Percentiles rank a stretch among this genome's conserved stretches.
phyloP scores from a whole-genome alignment of 2,113 vertebrate genomes.

The Menidia beryllina region DNA sequence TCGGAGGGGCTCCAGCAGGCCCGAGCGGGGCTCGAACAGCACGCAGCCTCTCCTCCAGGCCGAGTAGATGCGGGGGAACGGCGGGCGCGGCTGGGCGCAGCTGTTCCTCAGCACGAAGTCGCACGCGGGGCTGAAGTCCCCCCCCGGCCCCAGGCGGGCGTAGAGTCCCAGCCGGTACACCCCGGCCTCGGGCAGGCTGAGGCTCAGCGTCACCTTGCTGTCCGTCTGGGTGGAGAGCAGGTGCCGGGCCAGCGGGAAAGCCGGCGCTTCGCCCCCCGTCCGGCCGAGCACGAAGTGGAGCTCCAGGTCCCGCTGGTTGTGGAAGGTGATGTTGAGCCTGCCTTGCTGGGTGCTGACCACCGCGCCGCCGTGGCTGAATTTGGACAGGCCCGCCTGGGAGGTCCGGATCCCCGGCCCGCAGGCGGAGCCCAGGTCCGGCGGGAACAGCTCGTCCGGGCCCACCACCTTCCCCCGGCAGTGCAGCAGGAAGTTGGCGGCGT shows the following conservation, averaged over 20 bases:
- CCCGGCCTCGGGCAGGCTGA: constrained; percentile 71
- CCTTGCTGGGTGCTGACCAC: constrained; percentile 80
- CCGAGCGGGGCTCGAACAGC: constrained; percentile 83
- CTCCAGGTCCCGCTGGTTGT: constrained; percentile 34
- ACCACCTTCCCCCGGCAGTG: constrained; percentile 64
- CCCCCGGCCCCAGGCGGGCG: constrained; percentile 53
- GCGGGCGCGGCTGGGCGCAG: constrained; percentile 56
- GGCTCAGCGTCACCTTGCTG: constrained; percentile 80
- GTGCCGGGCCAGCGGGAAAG: constrained; percentile 72
- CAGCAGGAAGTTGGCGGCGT: constrained; percentile 81
- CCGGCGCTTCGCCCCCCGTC: constrained; percentile 42
- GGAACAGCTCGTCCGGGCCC: constrained; percentile 78
- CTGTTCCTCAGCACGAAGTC: constrained; percentile 81
- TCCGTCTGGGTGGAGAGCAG: constrained; percentile 82
- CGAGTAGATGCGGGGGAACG: constrained; percentile 82
- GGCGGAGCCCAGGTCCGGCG: constrained; percentile 69
- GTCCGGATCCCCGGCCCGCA: constrained; percentile 83
- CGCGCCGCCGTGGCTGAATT: constrained; percentile 79
- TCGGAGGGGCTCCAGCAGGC: constrained; percentile 77
- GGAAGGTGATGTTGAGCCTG: constrained; percentile 85
- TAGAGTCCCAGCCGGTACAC: constrained; percentile 81
- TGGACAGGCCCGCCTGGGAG: constrained; percentile 70
- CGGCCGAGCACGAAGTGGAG: constrained; percentile 67
- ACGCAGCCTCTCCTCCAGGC: constrained; percentile 83
- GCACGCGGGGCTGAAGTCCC: constrained; percentile 82